Base-by-base conservation (phyloP, 2,888 invertebrate species). In the Actias luna region DNA sequence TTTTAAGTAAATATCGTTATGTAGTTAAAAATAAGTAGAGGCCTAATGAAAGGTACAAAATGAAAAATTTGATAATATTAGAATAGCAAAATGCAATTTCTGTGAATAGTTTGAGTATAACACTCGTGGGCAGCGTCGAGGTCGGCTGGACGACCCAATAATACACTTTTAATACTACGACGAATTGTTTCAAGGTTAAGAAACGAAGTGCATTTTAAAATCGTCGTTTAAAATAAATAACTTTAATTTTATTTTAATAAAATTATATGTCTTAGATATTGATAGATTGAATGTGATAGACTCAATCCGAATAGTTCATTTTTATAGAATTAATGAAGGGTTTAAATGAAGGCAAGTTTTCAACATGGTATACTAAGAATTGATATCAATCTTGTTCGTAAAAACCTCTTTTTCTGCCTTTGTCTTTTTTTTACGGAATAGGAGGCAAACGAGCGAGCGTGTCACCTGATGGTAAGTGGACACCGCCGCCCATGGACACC, bases 91-190 rank as follows among this genome's bases (percentile, higher is more conserved):
- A 55, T 55, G 29, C 29, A 29, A 29, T 29, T 29, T 5, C 14
- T 7, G 1, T 29, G 55, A 29, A 55, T 29, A 55, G 10, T 14
- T 29, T n/a, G 29, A 14, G 72, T 69, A 65, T 66, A 70, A 67
- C 65, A 66, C 64, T 74, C 72, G 80, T 80, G 72, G 79, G 80
- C 61, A 65, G 57, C 61, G 66, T 69, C 75, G 74, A 78, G 77
- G 78, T 63, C 70, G 66, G 65, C 22, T 61, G 39, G 63, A 63
- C 67, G 63, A 73, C 67, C 61, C 59, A 59, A 65, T 50, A 50
- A 25, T 64, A 66, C 64, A 64, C 63, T 68, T 71, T 67, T 65
- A 63, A 58, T 64, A 64, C 58, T 66, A 69, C 64, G 67, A 27
- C 64, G 65, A 67, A 67, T 68, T 68, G 62, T 61, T 63, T 57